Evolutionary conservation across 53 echinoderm and acorn worm species (phyloP).

Genomic region (Temnopleurus reevesii): DNA sequence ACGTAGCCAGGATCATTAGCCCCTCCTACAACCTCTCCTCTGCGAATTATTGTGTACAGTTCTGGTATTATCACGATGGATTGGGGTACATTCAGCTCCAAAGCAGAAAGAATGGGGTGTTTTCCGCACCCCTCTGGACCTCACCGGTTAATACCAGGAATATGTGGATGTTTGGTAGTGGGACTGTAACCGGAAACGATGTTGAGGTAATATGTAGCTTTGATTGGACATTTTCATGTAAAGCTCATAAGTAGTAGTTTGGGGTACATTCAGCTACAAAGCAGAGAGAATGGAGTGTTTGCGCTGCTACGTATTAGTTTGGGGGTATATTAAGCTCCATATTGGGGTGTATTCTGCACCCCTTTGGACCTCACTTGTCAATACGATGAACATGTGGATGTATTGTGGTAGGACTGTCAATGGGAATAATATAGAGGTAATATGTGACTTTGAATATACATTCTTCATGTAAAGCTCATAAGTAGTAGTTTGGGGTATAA

Average conservation of each 20-base stretch:
- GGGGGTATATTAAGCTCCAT: no score
- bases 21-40: constrained; percentile 46
- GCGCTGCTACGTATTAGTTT: no score
- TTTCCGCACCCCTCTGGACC: constrained; percentile 52
- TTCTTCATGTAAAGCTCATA: no score
- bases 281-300: neutral
- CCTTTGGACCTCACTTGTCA: constrained; percentile 35
- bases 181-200: neutral
- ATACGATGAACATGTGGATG: neutral
- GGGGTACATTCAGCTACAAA: constrained; percentile 30
- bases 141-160: neutral
- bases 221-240: no score
- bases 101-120: neutral
- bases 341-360: no score
- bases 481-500: constrained; percentile 35
- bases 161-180: constrained; percentile 14
- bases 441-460: no score
- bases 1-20: constrained; percentile 48
- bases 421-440: constrained; percentile 9
- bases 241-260: no score
- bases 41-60: constrained; percentile 22
- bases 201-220: constrained; percentile 2
- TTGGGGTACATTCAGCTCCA: constrained; percentile 36
- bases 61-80: constrained; percentile 52
- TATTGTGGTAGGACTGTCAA: constrained; percentile 4